Evolutionary conservation across 2,797 vertebrate species (phyloP).

Genomic region (Microtus agrestis): DNA sequence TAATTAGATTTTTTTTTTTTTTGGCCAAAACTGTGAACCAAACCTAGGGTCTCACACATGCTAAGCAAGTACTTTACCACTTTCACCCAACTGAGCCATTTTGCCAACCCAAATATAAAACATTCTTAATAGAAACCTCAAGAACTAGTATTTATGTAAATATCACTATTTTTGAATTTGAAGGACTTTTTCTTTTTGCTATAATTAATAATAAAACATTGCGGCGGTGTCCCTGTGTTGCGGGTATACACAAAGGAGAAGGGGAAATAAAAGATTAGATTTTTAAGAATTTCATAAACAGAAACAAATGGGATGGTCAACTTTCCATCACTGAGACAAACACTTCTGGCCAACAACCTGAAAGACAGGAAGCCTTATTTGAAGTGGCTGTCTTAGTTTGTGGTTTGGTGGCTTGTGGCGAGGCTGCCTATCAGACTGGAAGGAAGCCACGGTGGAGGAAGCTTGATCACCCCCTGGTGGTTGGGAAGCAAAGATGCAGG

Average conservation of each 20-base stretch:
- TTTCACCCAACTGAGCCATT: not conserved
- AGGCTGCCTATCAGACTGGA: not conserved
- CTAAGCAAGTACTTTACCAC: not conserved
- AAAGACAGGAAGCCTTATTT: no score
- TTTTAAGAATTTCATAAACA: conserved; percentile 51
- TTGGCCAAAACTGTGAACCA: not conserved
- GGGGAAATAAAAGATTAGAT: not conserved
- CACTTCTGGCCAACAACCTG: not conserved
- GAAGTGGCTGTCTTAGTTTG: no score
- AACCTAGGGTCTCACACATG: not conserved
- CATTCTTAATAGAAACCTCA: conserved; percentile 17
- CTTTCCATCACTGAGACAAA: not conserved
- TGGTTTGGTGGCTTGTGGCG: no score
- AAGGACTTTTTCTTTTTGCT: conserved; percentile 31
- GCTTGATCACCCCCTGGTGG: not conserved
- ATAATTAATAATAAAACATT: not conserved
- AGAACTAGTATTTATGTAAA: not conserved
- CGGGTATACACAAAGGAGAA: not conserved
- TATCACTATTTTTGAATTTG: not conserved
- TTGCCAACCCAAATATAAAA: not conserved
- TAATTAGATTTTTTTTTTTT: not conserved
- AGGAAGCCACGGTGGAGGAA: no score
- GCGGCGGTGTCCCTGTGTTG: not conserved
- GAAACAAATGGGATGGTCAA: not conserved
- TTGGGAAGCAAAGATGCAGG: not conserved